Conservation (phyloP, 2,888 invertebrate genomes). For the Oscheius sp. region DNA sequence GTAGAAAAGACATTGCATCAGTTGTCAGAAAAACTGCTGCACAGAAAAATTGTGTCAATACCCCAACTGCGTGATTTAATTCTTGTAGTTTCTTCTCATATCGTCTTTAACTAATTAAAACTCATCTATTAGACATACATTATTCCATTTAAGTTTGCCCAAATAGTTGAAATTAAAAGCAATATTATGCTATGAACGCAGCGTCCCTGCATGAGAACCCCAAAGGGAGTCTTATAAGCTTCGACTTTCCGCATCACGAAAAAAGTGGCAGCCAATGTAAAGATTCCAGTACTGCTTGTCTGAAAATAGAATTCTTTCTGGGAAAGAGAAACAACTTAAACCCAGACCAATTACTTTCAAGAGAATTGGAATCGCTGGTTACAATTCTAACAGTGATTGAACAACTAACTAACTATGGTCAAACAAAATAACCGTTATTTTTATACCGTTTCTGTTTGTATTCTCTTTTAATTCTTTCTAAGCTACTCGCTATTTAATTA, state of each 20-base stretch:
- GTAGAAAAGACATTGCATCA: neutral
- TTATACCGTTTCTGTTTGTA: no score
- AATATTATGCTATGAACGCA: constrained; percentile 5
- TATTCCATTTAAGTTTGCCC: no score
- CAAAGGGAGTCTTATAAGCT: neutral
- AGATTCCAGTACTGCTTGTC: constrained; percentile 1
- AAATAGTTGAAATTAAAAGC: no score
- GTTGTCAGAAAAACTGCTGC: constrained; percentile 5
- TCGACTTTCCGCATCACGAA: neutral
- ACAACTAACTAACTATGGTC: no score
- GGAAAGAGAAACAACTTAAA: no score
- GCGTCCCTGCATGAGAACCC: neutral
- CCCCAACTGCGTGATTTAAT: neutral
- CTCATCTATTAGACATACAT: neutral
- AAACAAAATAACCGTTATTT: no score
- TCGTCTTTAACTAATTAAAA: neutral
- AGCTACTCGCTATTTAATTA: no score
- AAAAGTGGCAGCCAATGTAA: neutral
- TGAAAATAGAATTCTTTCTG: neutral
- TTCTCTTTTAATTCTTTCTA: no score
- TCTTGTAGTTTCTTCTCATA: neutral
- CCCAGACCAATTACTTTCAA: no score
- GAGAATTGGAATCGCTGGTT: no score
- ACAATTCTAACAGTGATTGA: no score
- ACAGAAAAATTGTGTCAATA: neutral